Evolutionary conservation across 2,113 vertebrate species (phyloP), one percentile per base, ranked within the genome.

Genomic region (Stercorarius parasiticus): DNA sequence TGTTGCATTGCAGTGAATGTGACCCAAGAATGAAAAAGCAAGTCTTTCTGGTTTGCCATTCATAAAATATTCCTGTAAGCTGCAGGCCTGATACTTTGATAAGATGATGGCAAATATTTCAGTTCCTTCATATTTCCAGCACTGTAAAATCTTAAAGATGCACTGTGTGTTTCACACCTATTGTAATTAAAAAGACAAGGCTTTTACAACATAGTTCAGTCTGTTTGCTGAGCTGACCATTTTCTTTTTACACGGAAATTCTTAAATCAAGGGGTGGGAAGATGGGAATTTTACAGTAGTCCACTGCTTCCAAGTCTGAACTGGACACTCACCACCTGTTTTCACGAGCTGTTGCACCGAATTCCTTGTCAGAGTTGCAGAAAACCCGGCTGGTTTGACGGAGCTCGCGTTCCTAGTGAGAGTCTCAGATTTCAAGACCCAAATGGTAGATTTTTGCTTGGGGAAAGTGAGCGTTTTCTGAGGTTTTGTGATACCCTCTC

Each of bases 261-360:
- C 85, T 86, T 86, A 86, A 91, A 88, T 84, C 64, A 82, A 58
- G 62, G 87, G 73, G 85, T 79, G 87, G 95, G 78, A 95, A 88
- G 80, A 96, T 95, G 87, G 83, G 82, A 95, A 90, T 94, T 95
- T 92, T 95, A 93, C 71, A 65, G 87, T 88, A 88, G 77, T 81
- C 62, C 55, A 36, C 43, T 88, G 65, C 93, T 96, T 97, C 95
- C 84, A 86, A 93, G 64, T 92, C 82, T 92, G 84, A 96, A 88
- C 92, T 95, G 92, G 94, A 97, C 93, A 80, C 94, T 96, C 58
- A 91, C 93, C 97, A 97, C 96, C 96, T 97, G 96, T 97, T 97
- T 95, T 90, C 87, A 89, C 0, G 82, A 94, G 91, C 89, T 95
- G 90, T 92, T 95, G 79, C 66, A 82, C 82, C 2, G 10, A 96